phyloP scores from a whole-genome alignment of 1,140 invertebrate species.

The Zaprionus lachaisei region DNA sequence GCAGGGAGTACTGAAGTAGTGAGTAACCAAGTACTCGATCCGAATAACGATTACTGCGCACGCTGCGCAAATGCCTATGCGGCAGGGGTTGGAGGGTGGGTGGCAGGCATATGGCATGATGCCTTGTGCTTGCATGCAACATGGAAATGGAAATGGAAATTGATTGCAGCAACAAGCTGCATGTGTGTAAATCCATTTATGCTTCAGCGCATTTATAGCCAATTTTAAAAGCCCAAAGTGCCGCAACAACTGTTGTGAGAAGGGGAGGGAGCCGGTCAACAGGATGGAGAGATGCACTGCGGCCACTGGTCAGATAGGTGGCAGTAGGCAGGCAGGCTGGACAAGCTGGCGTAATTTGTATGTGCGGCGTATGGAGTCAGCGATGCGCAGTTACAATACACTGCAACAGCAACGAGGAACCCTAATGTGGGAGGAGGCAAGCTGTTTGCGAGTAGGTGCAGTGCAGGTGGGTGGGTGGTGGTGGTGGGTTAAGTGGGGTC shows the following conservation, averaged over 20 bases:
- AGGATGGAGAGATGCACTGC: neutral
- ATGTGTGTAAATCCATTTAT: slow-evolving; percentile 80
- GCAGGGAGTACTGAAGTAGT: neutral
- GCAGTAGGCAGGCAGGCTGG: slow-evolving; percentile 18
- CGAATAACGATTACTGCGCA: neutral
- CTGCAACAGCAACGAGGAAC: neutral
- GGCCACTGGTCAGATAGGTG: slow-evolving; percentile 24
- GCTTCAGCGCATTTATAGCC: slow-evolving; percentile 77
- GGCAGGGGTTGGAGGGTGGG: neutral
- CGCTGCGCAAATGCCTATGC: slow-evolving; percentile 1
- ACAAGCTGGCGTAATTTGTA: slow-evolving; percentile 33
- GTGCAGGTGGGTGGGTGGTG: too few relatives aligned
- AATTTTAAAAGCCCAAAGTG: slow-evolving; percentile 68
- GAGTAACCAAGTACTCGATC: neutral
- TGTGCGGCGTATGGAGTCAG: slow-evolving; percentile 29
- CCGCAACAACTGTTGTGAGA: slow-evolving; percentile 2
- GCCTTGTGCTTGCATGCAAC: slow-evolving; percentile 66
- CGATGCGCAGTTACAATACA: slow-evolving; percentile 27
- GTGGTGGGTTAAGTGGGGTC: neutral
- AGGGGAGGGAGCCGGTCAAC: neutral
- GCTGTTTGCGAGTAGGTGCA: neutral
- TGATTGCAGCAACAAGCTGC: slow-evolving; percentile 69
- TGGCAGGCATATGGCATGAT: slow-evolving; percentile 32
- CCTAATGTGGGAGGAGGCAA: slow-evolving; percentile 7
- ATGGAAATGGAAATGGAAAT: slow-evolving; percentile 61